Evolutionary conservation across 92 coral and sea anemone species (phyloP), one percentile per base, ranked within the genome.

Genomic region (Siderastrea siderea): DNA sequence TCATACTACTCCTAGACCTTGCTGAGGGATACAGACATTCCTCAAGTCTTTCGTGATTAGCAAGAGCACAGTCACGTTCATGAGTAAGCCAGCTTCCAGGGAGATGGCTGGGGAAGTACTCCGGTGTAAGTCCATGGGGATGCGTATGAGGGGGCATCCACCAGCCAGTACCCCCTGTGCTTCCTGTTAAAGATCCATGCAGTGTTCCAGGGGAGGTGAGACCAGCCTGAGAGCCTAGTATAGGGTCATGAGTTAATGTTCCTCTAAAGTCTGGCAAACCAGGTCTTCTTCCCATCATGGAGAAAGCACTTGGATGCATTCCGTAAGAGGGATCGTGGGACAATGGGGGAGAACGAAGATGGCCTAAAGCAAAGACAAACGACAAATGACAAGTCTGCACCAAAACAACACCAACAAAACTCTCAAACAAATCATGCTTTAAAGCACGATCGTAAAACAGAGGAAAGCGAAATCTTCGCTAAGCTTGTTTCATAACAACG

Each of bases 311-410:
- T 66, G 97, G 96, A 67, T 94, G 96, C 95, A 97, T 91, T 75
- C 98, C 96, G 84, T 92, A 95, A 53, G 98, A 79, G 59, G 96
- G 98, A 71, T 97, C 99, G 92, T 97, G 99, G 71, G 99, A 82
- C 78, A 97, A 90, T 66, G 99, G 97, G 52, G 99, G 99, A 74
- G 99, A 97, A 53, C 98, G 99, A 79, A 97, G 96, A 86, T 97
- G 99, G 79, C 99, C 99, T 97, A 81, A 79, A 76, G 87, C 83
- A 82, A 65, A 82, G 84, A 76, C 67, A 85, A 75, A 76, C 51
- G 58, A 45, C 67, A 9, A 80, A 64, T 69, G 76, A 81, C 49
- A 77, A 50, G 70, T 68, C 68, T 50, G 84, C 80, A 43, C 48
- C 69, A 61, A 60, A 38, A 60, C 45, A 11, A 48, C n/a, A 47